A percentile compares a stretch with the other conserved stretches of the same genome.
phyloP scores from a whole-genome alignment of 2,113 vertebrate species.

The Xenopus laevis region DNA sequence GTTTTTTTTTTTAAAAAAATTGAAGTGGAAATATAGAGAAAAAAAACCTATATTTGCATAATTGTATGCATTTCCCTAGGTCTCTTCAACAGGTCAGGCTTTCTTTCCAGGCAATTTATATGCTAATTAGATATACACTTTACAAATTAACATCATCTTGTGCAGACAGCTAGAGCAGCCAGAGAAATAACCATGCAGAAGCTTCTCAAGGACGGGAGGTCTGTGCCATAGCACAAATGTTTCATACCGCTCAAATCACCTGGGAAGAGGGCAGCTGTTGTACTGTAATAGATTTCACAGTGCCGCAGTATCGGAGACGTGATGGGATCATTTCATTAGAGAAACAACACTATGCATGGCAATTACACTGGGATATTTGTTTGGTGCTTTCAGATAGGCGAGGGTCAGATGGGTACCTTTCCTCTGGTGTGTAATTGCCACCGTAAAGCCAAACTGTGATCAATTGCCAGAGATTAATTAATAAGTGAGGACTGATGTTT shows the following conservation, averaged over 20 bases:
- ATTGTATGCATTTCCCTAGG: slow-evolving; percentile 28
- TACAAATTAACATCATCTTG: slow-evolving; percentile 30
- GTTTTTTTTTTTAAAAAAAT: too few species aligned
- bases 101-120: slow-evolving; percentile 40
- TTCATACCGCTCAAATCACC: slow-evolving; percentile 6
- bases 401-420: neutral
- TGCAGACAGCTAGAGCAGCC: slow-evolving; percentile 2
- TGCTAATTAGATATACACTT: slow-evolving; percentile 33
- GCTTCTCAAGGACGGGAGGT: slow-evolving; percentile 32
- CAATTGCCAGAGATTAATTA: neutral
- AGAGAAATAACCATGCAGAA: slow-evolving; percentile 15
- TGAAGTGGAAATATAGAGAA: too few species aligned
- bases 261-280: slow-evolving; percentile 11
- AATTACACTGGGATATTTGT: neutral
- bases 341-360: neutral
- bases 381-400: neutral
- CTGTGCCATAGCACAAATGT: slow-evolving; percentile 5
- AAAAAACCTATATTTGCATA: slow-evolving; percentile 8
- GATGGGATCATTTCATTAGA: neutral
- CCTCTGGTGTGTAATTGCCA: neutral
- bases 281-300: slow-evolving; percentile 15
- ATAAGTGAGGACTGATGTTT: neutral
- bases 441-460: neutral
- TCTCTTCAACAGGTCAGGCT: slow-evolving; percentile 29
- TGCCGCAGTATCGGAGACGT: neutral